Conservation (phyloP, 2,888 invertebrate species). For the Nyleta sp. region DNA sequence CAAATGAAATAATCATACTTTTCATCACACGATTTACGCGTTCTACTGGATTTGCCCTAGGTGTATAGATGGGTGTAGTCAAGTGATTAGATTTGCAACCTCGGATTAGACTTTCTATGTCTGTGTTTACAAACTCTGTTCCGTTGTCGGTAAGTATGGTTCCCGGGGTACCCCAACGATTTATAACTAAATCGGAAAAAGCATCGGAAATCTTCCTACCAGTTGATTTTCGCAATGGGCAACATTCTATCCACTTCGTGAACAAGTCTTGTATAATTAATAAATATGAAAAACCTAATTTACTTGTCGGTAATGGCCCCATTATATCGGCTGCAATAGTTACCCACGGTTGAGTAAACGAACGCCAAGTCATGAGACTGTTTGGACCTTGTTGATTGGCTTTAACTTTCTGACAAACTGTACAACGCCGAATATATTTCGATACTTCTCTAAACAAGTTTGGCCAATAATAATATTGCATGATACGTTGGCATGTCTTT, state of each 20-base stretch:
- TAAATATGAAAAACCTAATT: constrained; percentile 14
- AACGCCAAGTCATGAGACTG: constrained; percentile 1
- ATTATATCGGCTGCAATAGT: constrained; percentile 59
- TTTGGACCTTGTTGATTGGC: constrained; percentile 13
- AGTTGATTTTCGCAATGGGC: constrained; percentile 32
- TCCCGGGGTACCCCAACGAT: constrained; percentile 63
- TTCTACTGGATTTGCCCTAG: neutral
- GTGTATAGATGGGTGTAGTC: constrained; percentile 8
- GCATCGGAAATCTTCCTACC: constrained; percentile 20
- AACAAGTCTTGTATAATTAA: constrained; percentile 45
- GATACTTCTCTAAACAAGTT: constrained; percentile 18
- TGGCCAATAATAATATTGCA: constrained; percentile 29
- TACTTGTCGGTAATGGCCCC: constrained; percentile 64
- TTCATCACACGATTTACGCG: constrained; percentile 11
- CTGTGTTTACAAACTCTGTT: constrained; percentile 54
- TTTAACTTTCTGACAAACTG: constrained; percentile 17
- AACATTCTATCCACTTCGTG: constrained; percentile 40
- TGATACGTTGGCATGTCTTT: constrained; percentile 16
- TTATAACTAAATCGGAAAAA: constrained; percentile 59
- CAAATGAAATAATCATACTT: constrained; percentile 6
- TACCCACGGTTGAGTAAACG: neutral
- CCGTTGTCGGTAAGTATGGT: constrained; percentile 67
- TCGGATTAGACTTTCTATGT: neutral
- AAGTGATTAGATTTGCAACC: neutral
- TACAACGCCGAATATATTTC: constrained; percentile 2